Evolutionary conservation across 1,140 invertebrate genomes (phyloP).

Genomic region (Ephestia elutella): DNA sequence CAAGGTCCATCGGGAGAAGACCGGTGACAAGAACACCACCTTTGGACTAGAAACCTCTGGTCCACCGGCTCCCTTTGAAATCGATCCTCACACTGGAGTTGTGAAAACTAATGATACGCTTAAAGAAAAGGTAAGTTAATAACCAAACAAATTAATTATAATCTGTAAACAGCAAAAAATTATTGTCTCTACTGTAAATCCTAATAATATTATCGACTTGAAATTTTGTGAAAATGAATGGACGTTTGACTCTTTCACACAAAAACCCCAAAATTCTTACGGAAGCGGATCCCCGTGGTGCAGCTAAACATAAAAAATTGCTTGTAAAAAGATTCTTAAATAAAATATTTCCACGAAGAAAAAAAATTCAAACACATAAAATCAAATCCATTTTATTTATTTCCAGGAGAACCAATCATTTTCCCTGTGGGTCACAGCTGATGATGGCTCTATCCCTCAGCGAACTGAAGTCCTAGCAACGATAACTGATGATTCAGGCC

Average conservation of each 20-base stretch:
- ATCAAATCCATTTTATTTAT: conserved; percentile 13
- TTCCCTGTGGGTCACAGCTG: conserved; percentile 58
- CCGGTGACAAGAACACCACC: conserved; percentile 34
- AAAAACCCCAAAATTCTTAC: too few relatives aligned
- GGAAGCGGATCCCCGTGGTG: too few relatives aligned
- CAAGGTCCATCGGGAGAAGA: conserved; percentile 39
- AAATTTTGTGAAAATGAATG: too few relatives aligned
- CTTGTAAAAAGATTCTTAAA: too few relatives aligned
- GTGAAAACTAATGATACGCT: conserved; percentile 63
- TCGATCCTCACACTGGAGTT: conserved; percentile 50
- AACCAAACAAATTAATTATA: not conserved
- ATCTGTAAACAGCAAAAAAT: too few relatives aligned
- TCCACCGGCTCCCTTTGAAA: conserved; percentile 50
- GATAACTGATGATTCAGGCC: conserved; percentile 42
- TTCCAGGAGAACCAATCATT: conserved; percentile 63
- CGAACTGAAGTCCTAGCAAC: conserved; percentile 57
- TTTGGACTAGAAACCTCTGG: conserved; percentile 54
- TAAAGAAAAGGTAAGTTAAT: conserved; percentile 48
- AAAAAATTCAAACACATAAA: too few relatives aligned
- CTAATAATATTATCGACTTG: too few relatives aligned
- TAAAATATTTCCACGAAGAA: too few relatives aligned
- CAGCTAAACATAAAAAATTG: too few relatives aligned
- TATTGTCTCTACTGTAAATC: too few relatives aligned
- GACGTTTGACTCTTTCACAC: too few relatives aligned
- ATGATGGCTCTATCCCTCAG: conserved; percentile 55